Evolutionary conservation across 2,888 invertebrate genomes (phyloP), one percentile per base, ranked within the genome.

Genomic region (Strigamia maritima): DNA sequence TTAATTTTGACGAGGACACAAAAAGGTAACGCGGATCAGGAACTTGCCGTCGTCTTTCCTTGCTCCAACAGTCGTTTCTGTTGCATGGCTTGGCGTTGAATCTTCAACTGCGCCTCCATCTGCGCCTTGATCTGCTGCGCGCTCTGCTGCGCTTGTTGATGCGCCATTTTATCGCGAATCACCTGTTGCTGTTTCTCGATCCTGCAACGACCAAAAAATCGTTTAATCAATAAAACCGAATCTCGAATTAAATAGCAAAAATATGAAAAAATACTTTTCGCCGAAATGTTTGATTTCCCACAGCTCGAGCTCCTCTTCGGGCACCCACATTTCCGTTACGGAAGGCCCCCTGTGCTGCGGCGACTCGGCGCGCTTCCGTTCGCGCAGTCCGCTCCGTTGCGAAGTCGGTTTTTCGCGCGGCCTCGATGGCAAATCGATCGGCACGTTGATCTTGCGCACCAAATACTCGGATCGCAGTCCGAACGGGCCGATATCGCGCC

Each of bases 201-300:
- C 80, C 85, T n/a, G n/a, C n/a, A n/a, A n/a, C n/a, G n/a, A n/a
- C n/a, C 7, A 12, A 60, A 60, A 60, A 74, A 22, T 28, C 40
- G n/a, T n/a, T n/a, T n/a, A n/a, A n/a, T n/a, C n/a, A n/a, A n/a
- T n/a, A n/a, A n/a, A n/a, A n/a, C n/a, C n/a, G n/a, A n/a, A n/a
- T n/a, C n/a, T n/a, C n/a, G n/a, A n/a, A n/a, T n/a, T n/a, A n/a
- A n/a, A n/a, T n/a, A n/a, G n/a, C n/a, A n/a, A n/a, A n/a, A n/a
- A n/a, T n/a, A 40, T 79, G 14, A 40, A 75, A 3, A 81, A 80
- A 76, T 82, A 91, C 90, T 90, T 91, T 86, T 96, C 95, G 26
- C 94, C 94, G 85, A 95, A 96, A 83, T 93, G 92, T 83, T 94
- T 94, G 80, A 98, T 96, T 87, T 98, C 97, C 97, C 97, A 98